Evolutionary conservation across 2,888 invertebrate species (phyloP), one percentile per base, ranked within the genome.

Genomic region (Tuberolachnus salignus): DNA sequence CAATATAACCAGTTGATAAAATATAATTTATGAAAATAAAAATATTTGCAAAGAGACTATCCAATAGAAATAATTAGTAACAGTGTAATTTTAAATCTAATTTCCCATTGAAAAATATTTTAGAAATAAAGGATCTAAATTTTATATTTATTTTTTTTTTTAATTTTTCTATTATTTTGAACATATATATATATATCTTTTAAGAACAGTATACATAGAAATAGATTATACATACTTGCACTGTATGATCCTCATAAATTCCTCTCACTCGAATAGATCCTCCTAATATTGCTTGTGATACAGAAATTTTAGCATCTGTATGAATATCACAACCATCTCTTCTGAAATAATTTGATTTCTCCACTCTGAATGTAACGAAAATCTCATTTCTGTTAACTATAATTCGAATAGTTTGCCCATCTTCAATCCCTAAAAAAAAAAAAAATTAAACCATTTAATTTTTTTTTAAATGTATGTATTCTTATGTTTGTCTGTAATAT

Each of bases 341-440:
- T 80, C 90, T 89, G 87, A 98, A 99, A 85, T 95, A 94, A 82
- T 90, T 90, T 21, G 97, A 97, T 82, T 91, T 91, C 80, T 94
- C 93, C 57, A 98, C 96, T 83, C 92, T 92, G 87, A 97, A 97
- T 61, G 96, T 97, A 82, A 98, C 90, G 85, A 97, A 98, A 19
- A 98, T 86, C 86, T 98, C 98, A 84, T 93, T 93, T 84, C 93
- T 93, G 16, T 97, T 97, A 1, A 98, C 92, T 9, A 93, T 89
- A 92, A 99, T 94, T 78, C 98, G 90, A 6, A 99, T 92, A 0
- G 97, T 97, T 86, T 99, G 98, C 0, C 98, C 98, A 85, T 99
- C 95, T 85, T 98, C 97, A 10, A 99, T 95, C 21, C 95, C 95
- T 71, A 64, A 70, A 78, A 26, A 80, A 66, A 42, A 64, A 14